Conservation (phyloP, 2,888 invertebrate genomes). For the Andrena camellia region DNA sequence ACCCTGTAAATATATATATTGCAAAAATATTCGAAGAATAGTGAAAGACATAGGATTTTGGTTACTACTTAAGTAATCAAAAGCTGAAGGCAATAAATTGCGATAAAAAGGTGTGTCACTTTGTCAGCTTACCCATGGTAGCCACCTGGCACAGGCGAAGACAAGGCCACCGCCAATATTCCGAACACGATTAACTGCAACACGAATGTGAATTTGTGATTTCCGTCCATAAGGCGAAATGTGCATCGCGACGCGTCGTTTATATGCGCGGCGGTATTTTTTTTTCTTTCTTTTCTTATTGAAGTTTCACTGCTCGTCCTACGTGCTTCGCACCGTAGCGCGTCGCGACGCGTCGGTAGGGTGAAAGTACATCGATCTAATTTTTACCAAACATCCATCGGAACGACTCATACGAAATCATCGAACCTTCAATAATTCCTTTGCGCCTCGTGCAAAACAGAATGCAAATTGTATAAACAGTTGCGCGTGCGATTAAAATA, state of each 20-base stretch:
- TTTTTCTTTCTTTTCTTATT: slow-evolving; percentile 42
- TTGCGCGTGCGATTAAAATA: no score
- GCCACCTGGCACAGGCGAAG: slow-evolving; percentile 80
- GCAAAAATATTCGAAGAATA: no score
- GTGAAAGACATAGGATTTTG: no score
- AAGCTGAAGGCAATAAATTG: not conserved
- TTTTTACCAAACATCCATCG: slow-evolving; percentile 11
- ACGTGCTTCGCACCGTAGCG: slow-evolving; percentile 44
- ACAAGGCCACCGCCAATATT: slow-evolving; percentile 76
- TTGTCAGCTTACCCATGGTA: slow-evolving; percentile 75
- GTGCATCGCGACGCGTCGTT: slow-evolving; percentile 51
- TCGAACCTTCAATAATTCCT: not conserved
- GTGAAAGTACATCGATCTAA: slow-evolving; percentile 41
- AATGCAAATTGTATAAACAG: no score
- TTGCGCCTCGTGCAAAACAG: no score
- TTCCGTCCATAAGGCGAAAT: slow-evolving; percentile 49
- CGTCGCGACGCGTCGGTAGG: not conserved
- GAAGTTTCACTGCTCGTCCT: slow-evolving; percentile 54
- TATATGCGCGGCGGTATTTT: slow-evolving; percentile 56
- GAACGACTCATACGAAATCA: not conserved
- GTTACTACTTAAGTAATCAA: not conserved
- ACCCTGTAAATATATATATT: no score
- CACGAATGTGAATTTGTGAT: slow-evolving; percentile 63
- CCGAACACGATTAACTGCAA: slow-evolving; percentile 81
- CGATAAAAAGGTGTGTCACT: slow-evolving; percentile 37